phyloP scores from a whole-genome alignment of 2,113 vertebrate species.

The Stigmatopora nigra region DNA sequence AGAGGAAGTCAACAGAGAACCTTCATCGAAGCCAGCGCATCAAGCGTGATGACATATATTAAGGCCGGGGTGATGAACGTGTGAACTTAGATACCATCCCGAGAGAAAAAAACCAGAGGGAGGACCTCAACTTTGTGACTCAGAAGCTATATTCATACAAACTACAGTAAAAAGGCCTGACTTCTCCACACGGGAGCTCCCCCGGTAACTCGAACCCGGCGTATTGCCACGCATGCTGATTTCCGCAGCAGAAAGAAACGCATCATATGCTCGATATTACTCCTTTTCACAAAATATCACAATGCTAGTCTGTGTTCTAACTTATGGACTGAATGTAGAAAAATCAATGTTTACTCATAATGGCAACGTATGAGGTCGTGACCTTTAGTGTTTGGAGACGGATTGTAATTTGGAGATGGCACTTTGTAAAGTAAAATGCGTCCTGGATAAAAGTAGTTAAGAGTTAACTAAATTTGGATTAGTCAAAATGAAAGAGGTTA shows the following conservation, averaged over 20 bases:
- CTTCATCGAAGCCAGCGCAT: conserved; percentile 38
- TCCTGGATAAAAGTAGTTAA: too few species aligned
- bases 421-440: conserved; percentile 14
- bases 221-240: conserved; percentile 46
- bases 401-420: conserved; percentile 53
- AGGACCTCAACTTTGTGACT: conserved; percentile 26
- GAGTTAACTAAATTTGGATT: too few species aligned
- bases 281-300: conserved; percentile 34
- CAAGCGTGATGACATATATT: conserved; percentile 59
- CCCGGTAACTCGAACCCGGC: conserved; percentile 45
- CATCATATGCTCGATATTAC: conserved; percentile 38
- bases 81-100: conserved; percentile 38
- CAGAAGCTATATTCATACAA: conserved; percentile 29
- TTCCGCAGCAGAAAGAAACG: conserved; percentile 47
- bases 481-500: too few species aligned
- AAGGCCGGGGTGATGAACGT: conserved; percentile 34
- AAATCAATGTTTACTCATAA: conserved; percentile 65
- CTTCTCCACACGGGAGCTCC: conserved; percentile 33
- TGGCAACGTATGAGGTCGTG: conserved; percentile 53
- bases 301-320: conserved; percentile 50
- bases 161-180: conserved; percentile 16
- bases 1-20: conserved; percentile 65
- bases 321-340: conserved; percentile 51
- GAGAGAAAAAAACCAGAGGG: conserved; percentile 23
- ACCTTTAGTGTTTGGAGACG: conserved; percentile 49